phyloP scores from a whole-genome alignment of 2,797 vertebrate species.

The Sphaeramia orbicularis region DNA sequence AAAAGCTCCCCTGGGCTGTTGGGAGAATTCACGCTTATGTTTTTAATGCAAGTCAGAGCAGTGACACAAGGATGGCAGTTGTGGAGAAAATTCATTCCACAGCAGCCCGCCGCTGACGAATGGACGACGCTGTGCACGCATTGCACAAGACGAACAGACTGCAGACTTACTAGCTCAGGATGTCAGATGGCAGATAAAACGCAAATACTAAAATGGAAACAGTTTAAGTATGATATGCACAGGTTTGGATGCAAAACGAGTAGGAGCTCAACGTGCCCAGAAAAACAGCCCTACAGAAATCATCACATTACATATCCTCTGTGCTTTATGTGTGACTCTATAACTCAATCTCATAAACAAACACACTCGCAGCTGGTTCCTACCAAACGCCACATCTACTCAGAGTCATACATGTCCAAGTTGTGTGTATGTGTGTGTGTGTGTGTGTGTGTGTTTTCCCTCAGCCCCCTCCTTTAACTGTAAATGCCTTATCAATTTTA shows the following conservation, averaged over 20 bases:
- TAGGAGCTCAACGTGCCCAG: background rate
- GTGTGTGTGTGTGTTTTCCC: slow-evolving; percentile 1
- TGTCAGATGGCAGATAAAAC: background rate
- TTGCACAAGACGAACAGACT: slow-evolving; percentile 9
- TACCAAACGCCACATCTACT: slow-evolving; percentile 3
- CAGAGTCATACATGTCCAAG: slow-evolving; percentile 29
- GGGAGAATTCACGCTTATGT: slow-evolving; percentile 20
- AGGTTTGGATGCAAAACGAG: slow-evolving; percentile 19
- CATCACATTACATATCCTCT: slow-evolving; percentile 11
- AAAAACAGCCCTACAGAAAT: slow-evolving; percentile 1
- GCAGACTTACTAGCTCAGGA: slow-evolving; percentile 6
- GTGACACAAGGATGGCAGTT: slow-evolving; percentile 30
- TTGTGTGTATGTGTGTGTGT: slow-evolving; percentile 4
- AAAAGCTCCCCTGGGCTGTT: slow-evolving; percentile 13
- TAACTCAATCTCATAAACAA: slow-evolving; percentile 22
- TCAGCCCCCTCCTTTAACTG: slow-evolving; percentile 30
- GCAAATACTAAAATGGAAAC: background rate
- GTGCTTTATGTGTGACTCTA: slow-evolving; percentile 11
- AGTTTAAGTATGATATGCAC: background rate
- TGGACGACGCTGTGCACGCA: background rate
- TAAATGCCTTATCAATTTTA: slow-evolving; percentile 65
- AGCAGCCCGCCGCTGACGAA: background rate
- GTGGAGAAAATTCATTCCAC: slow-evolving; percentile 25
- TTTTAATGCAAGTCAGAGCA: slow-evolving; percentile 41
- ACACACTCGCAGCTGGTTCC: slow-evolving; percentile 9